These are phyloP conservation scores for Patella ulyssiponensis DNA, from an alignment of 2,888 invertebrate genomes.

Conservation along the genomic window DNA sequence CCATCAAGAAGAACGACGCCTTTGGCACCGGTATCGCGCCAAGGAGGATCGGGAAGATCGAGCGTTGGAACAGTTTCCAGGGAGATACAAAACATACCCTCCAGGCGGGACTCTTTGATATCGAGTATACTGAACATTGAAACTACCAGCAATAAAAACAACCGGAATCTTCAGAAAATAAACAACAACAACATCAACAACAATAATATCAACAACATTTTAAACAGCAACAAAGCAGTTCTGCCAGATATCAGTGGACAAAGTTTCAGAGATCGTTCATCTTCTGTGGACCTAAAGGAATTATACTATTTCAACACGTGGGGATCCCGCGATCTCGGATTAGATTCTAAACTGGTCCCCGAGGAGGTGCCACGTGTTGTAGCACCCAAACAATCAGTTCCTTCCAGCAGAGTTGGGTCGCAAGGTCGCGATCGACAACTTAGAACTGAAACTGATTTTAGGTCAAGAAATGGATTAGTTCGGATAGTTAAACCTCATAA, in stretches of 20 bases:
- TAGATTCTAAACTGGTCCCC: conserved; percentile 1
- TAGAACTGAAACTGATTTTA: conserved; percentile 19
- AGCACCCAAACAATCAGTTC: not conserved
- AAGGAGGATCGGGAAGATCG: not conserved
- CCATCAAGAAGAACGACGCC: not conserved
- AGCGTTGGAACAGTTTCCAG: not conserved
- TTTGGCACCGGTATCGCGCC: not conserved
- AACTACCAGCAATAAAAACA: not conserved
- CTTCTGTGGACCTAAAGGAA: not conserved
- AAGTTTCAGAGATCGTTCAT: not conserved
- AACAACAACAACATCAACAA: not conserved
- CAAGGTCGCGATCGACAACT: conserved; percentile 1
- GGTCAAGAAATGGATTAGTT: conserved; percentile 20
- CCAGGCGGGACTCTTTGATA: not conserved
- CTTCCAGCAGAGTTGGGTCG: conserved; percentile 13
- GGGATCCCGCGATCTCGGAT: conserved; percentile 16
- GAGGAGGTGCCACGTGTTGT: not conserved
- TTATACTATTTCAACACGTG: conserved; percentile 12
- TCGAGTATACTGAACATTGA: not conserved
- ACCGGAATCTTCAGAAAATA: not conserved
- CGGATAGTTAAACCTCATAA: conserved; percentile 14
- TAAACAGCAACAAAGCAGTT: not conserved
- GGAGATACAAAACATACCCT: not conserved
- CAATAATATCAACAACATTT: not conserved
- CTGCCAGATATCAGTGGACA: not conserved